phyloP scores from a whole-genome alignment of 2,797 vertebrate genomes.

The Tenualosa ilisha region DNA sequence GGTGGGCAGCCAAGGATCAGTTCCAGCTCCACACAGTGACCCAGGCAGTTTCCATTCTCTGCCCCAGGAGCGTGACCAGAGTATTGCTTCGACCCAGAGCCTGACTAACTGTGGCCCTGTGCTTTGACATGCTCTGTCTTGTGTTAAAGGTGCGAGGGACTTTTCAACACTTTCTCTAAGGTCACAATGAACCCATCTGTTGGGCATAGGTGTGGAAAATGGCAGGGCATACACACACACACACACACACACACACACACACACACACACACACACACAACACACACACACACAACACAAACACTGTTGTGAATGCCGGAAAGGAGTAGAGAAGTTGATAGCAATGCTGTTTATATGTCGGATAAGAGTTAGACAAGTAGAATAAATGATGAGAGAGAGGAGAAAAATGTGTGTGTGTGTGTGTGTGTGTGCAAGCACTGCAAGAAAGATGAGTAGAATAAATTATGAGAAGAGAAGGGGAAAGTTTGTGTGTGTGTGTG shows the following conservation, averaged over 20 bases:
- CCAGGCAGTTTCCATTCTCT: neutral
- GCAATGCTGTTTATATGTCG: neutral
- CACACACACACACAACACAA: constrained; percentile 7
- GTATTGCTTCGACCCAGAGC: neutral
- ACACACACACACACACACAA: neutral
- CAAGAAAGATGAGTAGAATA: too few relatives aligned
- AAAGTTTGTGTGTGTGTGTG: neutral
- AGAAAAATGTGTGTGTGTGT: neutral
- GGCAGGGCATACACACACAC: neutral
- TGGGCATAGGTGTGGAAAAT: neutral
- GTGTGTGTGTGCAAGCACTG: neutral
- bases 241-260: constrained; percentile 2
- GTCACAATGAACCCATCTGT: constrained; percentile 2
- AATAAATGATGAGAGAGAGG: neutral
- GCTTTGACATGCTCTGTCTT: neutral
- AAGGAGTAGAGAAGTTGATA: neutral
- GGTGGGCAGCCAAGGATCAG: neutral
- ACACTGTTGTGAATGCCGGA: neutral
- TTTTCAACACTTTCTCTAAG: neutral
- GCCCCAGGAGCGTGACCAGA: too few relatives aligned
- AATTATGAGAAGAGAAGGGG: too few relatives aligned
- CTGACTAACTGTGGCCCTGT: neutral
- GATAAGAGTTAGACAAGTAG: neutral
- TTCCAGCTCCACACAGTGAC: neutral
- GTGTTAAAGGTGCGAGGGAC: neutral